Evolutionary conservation across 2,113 vertebrate genomes (phyloP).

Genomic region (Oreochromis spilurus): DNA sequence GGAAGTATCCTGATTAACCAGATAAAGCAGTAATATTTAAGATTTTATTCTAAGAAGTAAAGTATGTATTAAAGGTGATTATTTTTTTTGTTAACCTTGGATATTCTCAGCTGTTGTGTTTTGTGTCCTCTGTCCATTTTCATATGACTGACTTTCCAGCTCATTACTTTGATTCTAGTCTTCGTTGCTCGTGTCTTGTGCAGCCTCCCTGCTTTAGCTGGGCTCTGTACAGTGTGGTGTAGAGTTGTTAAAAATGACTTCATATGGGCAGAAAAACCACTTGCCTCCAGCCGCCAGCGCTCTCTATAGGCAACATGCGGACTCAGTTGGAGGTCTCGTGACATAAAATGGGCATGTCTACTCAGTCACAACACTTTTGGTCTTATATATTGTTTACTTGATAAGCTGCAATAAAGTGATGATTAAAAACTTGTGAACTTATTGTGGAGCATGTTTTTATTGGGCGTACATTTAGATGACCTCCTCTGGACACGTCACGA

Average conservation of each 20-base stretch:
- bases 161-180: slow-evolving; percentile 55
- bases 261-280: slow-evolving; percentile 45
- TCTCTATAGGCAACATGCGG: slow-evolving; percentile 36
- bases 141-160: slow-evolving; percentile 66
- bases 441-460: slow-evolving; percentile 41
- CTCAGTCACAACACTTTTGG: slow-evolving; percentile 71
- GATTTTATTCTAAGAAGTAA: slow-evolving; percentile 75
- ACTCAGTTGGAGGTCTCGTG: slow-evolving; percentile 52
- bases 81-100: slow-evolving; percentile 75
- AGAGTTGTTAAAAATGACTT: slow-evolving; percentile 53
- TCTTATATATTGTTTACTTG: slow-evolving; percentile 73
- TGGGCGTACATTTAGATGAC: background rate
- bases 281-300: slow-evolving; percentile 40
- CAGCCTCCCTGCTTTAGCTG: slow-evolving; percentile 47
- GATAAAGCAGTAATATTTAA: slow-evolving; percentile 64
- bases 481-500: background rate
- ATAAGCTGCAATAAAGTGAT: slow-evolving; percentile 69
- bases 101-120: slow-evolving; percentile 68
- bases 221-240: slow-evolving; percentile 55
- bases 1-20: slow-evolving; percentile 46
- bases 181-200: slow-evolving; percentile 54
- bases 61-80: slow-evolving; percentile 74
- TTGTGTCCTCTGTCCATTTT: slow-evolving; percentile 69
- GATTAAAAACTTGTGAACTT: slow-evolving; percentile 41
- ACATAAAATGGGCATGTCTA: slow-evolving; percentile 57